Base-by-base conservation (phyloP, 2,888 invertebrate genomes). In the Thera britannica region DNA sequence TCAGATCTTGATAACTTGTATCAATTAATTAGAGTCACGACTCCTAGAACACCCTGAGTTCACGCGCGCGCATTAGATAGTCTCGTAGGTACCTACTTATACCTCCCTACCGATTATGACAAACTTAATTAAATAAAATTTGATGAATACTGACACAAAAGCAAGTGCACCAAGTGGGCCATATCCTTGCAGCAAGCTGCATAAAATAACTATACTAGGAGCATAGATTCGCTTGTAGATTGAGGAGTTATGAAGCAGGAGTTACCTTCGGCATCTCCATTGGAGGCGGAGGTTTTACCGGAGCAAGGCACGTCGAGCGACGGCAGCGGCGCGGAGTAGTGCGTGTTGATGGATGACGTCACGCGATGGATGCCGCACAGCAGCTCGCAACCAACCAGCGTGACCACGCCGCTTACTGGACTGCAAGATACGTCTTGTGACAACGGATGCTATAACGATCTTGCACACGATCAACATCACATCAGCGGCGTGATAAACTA, bases 321-420 rank as follows among this genome's bases (percentile, higher is more conserved):
- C 6, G 80, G 75, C 73, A 82, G 76, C 62, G 83, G 83, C 62
- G 80, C 78, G 23, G 82, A 73, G 81, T 83, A 86, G 75, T 85
- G 90, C 62, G 88, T 79, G 84, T 86, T 88, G 76, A 91, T 85
- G 66, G 92, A 90, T 11, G 93, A 93, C 62, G 93, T 93, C 72
- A 93, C 90, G 65, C 93, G 93, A 83, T 96, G 95, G 67, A 96
- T 94, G 75, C 95, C 95, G 72, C 95, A 94, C 62, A 96, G 90
- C 67, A 96, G 84, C 86, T 96, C 95, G 84, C 95, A 95, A 0
- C 95, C 95, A 62, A 96, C 94, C 72, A 95, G 87, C 9, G 95
- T 95, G 63, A 95, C 94, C 71, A 95, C 94, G 64, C 95, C 94
- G 75, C 94, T 95, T 70, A 94, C 87, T 9, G 94, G 93, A 78